Conservation (phyloP, 1,140 invertebrate species). For the Ceratina australensis region DNA sequence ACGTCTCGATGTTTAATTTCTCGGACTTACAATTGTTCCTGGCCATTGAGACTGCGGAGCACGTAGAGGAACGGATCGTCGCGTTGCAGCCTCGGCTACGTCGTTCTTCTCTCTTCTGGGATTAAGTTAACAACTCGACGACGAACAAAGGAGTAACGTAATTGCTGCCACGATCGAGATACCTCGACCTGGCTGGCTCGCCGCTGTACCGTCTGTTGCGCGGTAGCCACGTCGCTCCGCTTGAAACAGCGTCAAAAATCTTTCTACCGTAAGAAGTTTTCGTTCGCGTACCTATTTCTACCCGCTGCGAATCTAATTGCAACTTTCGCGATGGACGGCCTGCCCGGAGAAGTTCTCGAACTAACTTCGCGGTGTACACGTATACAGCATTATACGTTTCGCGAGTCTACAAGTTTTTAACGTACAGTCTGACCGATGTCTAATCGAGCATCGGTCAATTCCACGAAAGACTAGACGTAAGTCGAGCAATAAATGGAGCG, state of each 20-base stretch:
- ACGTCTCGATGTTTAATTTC: slow-evolving; percentile 32
- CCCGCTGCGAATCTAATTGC: neutral
- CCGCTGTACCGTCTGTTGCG: too few relatives aligned
- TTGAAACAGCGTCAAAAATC: neutral
- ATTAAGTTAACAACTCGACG: slow-evolving; percentile 25
- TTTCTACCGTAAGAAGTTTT: neutral
- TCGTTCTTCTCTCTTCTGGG: slow-evolving; percentile 13
- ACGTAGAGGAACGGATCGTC: slow-evolving; percentile 15
- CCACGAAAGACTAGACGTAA: too few relatives aligned
- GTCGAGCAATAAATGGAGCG: too few relatives aligned
- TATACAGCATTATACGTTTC: too few relatives aligned
- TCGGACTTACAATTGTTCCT: slow-evolving; percentile 20
- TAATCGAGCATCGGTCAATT: too few relatives aligned
- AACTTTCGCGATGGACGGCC: neutral
- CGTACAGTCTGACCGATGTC: too few relatives aligned
- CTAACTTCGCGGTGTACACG: too few relatives aligned
- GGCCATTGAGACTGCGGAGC: neutral
- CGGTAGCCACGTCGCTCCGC: neutral
- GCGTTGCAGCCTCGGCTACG: neutral
- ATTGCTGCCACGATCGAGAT: slow-evolving; percentile 13
- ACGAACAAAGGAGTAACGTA: slow-evolving; percentile 5
- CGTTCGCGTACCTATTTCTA: neutral
- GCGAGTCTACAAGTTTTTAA: too few relatives aligned
- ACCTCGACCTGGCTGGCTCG: neutral
- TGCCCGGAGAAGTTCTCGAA: neutral